Percentiles rank a stretch among this genome's conserved stretches.
Conservation (phyloP, 2,888 invertebrate species). For the Celastrina argiolus region DNA sequence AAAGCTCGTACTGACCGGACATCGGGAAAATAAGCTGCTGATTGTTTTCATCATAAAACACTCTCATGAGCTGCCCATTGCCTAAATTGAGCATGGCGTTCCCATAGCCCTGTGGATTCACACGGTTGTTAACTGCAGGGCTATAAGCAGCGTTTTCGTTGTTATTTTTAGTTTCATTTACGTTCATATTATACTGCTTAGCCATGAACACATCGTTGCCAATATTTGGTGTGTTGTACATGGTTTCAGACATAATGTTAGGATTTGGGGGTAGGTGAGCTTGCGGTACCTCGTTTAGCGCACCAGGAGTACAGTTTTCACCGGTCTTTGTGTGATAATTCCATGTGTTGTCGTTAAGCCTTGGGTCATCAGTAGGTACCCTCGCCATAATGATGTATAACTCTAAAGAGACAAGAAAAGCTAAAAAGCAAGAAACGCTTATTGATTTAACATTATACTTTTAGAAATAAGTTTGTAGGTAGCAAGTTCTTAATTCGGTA, state of each 20-base stretch:
- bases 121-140: conserved; percentile 48
- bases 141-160: conserved; percentile 58
- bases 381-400: conserved; percentile 72
- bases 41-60: conserved; percentile 69
- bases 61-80: conserved; percentile 66
- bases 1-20: conserved; percentile 68
- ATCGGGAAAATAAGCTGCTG: conserved; percentile 68
- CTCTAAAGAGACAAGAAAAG: conserved; percentile 33
- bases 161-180: conserved; percentile 49
- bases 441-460: conserved; percentile 27
- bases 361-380: conserved; percentile 72
- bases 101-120: conserved; percentile 58
- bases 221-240: conserved; percentile 56
- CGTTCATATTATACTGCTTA: conserved; percentile 58
- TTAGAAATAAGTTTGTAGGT: not conserved
- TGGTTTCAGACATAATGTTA: conserved; percentile 53
- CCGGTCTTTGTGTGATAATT: conserved; percentile 62
- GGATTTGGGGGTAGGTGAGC: conserved; percentile 49
- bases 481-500: conserved; percentile 3
- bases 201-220: conserved; percentile 62
- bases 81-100: conserved; percentile 68
- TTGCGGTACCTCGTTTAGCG: conserved; percentile 55
- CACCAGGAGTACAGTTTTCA: conserved; percentile 59
- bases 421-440: conserved; percentile 19
- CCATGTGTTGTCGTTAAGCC: conserved; percentile 72